Conservation (phyloP, 2,113 vertebrate genomes). For the Garra rufa region DNA sequence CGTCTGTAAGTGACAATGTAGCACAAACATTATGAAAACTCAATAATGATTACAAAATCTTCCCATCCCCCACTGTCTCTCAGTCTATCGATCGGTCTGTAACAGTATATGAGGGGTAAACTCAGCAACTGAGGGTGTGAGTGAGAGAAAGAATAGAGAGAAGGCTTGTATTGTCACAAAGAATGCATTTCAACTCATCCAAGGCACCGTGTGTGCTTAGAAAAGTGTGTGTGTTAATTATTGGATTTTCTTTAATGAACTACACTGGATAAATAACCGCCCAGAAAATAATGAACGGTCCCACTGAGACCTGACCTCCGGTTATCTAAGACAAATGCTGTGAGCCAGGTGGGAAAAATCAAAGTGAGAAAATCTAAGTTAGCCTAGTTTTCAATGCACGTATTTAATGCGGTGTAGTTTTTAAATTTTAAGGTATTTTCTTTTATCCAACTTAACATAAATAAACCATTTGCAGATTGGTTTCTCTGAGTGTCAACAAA, state of each 20-base stretch:
- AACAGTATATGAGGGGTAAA: conserved; percentile 51
- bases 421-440: not conserved
- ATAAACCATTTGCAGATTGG: not conserved
- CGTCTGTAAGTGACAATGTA: conserved; percentile 34
- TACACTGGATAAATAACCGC: not conserved
- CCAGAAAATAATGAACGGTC: not conserved
- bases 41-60: conserved; percentile 40
- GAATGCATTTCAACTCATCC: conserved; percentile 33
- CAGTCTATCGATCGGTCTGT: conserved; percentile 48
- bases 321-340: conserved; percentile 6
- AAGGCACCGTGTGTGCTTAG: not conserved
- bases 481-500: not conserved
- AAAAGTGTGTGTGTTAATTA: conserved; percentile 27
- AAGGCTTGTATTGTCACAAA: conserved; percentile 29
- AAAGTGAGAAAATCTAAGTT: not conserved
- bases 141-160: conserved; percentile 23
- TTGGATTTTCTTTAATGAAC: conserved; percentile 29
- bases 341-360: conserved; percentile 13
- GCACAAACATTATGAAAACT: conserved; percentile 42
- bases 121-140: conserved; percentile 38
- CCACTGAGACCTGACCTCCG: conserved; percentile 20
- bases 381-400: not conserved
- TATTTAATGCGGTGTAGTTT: not conserved
- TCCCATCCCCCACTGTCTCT: conserved; percentile 50
- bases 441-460: not conserved